These are phyloP conservation scores for Synanthedon myopaeformis DNA, from an alignment of 2,888 invertebrate species.

Conservation along the genomic window DNA sequence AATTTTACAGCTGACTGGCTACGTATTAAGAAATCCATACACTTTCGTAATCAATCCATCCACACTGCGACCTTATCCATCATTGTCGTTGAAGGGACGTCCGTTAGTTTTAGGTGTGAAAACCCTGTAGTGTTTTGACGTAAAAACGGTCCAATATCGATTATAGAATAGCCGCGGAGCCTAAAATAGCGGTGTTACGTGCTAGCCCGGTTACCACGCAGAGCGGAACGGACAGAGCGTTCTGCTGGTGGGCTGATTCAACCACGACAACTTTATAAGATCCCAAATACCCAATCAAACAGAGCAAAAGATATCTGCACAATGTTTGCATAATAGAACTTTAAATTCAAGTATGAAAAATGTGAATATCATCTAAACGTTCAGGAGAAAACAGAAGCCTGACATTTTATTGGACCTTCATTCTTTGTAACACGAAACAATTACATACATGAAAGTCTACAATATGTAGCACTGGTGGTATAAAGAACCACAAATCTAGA, in stretches of 20 bases:
- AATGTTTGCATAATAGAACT: neutral
- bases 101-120: neutral
- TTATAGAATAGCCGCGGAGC: conserved; percentile 6
- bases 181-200: conserved; percentile 17
- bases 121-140: neutral
- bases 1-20: too few relatives aligned
- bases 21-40: too few relatives aligned
- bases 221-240: conserved; percentile 9
- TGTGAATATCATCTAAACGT: neutral
- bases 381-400: too few relatives aligned
- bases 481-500: too few relatives aligned
- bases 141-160: conserved; percentile 2
- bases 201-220: conserved; percentile 18
- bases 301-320: neutral
- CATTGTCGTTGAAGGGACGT: neutral
- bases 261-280: too few relatives aligned
- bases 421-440: too few relatives aligned
- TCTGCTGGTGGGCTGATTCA: neutral
- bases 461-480: too few relatives aligned
- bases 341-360: neutral
- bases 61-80: too few relatives aligned
- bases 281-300: too few relatives aligned
- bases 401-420: too few relatives aligned
- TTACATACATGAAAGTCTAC: too few relatives aligned
- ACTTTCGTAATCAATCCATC: too few relatives aligned